phyloP scores from a whole-genome alignment of 23 tunicate species.

The Trididemnum clinides region DNA sequence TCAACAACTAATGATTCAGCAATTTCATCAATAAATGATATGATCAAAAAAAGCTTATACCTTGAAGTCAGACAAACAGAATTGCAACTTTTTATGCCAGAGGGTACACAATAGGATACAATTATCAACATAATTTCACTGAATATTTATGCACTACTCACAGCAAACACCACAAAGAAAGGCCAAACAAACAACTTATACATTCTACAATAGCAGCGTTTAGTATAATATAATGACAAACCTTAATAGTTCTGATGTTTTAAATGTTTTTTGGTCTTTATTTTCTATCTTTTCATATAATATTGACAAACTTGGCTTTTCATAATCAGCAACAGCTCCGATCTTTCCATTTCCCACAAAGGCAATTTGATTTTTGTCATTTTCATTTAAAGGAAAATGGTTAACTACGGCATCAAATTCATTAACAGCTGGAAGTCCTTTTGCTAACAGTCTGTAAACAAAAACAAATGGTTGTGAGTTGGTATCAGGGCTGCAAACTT shows the following conservation, averaged over 20 bases:
- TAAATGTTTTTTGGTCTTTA: neutral
- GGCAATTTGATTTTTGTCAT: conserved; percentile 34
- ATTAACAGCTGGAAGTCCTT: neutral
- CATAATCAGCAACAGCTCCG: conserved; percentile 55
- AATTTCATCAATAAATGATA: too few species aligned
- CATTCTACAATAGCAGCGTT: too few species aligned
- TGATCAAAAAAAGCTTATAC: too few species aligned
- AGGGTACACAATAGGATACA: too few species aligned
- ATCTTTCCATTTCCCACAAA: conserved; percentile 93
- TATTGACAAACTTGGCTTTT: conserved; percentile 44
- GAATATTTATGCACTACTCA: too few species aligned
- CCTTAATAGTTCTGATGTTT: neutral
- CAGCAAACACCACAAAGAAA: neutral
- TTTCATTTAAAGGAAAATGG: neutral
- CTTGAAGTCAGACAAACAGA: too few species aligned
- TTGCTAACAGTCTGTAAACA: conserved; percentile 32
- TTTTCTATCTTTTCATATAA: conserved; percentile 16
- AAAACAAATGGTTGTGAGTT: too few species aligned
- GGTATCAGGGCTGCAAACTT: too few species aligned
- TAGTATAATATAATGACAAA: too few species aligned
- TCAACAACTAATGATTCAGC: too few species aligned
- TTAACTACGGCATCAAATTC: conserved; percentile 54
- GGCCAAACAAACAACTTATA: neutral
- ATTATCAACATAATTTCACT: too few species aligned
- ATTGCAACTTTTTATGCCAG: too few species aligned